phyloP scores from a whole-genome alignment of 2,888 invertebrate species.

The Dolomedes plantarius region DNA sequence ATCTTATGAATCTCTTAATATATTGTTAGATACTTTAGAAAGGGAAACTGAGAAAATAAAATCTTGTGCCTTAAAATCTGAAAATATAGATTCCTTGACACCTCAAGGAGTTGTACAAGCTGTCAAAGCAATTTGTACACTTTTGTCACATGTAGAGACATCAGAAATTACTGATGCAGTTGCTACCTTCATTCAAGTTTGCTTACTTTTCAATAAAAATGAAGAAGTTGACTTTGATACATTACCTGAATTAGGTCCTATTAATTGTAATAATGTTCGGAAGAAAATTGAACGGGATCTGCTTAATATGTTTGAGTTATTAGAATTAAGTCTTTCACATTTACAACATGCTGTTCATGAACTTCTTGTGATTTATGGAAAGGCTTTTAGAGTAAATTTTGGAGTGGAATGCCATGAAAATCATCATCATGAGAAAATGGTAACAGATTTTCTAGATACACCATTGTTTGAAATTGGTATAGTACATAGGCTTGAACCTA shows the following conservation, averaged over 20 bases:
- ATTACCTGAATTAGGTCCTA: slow-evolving; percentile 43
- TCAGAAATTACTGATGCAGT: slow-evolving; percentile 88
- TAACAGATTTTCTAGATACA: slow-evolving; percentile 76
- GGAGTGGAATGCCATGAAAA: slow-evolving; percentile 76
- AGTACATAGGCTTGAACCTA: slow-evolving; percentile 85
- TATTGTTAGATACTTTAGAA: slow-evolving; percentile 84
- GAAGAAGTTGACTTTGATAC: slow-evolving; percentile 42
- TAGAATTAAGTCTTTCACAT: slow-evolving; percentile 58
- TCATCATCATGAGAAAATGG: slow-evolving; percentile 74
- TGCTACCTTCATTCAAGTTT: slow-evolving; percentile 77
- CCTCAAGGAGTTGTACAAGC: slow-evolving; percentile 89
- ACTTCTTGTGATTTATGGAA: slow-evolving; percentile 89
- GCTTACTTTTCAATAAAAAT: slow-evolving; percentile 61
- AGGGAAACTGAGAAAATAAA: slow-evolving; percentile 77
- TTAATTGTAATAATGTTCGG: background rate
- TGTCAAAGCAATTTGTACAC: slow-evolving; percentile 92
- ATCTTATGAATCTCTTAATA: slow-evolving; percentile 88
- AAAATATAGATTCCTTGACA: slow-evolving; percentile 71
- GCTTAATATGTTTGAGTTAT: slow-evolving; percentile 39
- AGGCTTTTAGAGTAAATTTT: slow-evolving; percentile 89
- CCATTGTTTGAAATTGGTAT: slow-evolving; percentile 82
- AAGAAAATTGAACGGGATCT: slow-evolving; percentile 39
- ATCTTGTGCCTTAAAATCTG: slow-evolving; percentile 77
- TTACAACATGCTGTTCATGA: slow-evolving; percentile 83
- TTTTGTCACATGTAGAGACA: slow-evolving; percentile 92